Percentiles rank a stretch among this genome's conserved stretches.
phyloP scores from a whole-genome alignment of 2,888 invertebrate species.

The Coremacera marginata region DNA sequence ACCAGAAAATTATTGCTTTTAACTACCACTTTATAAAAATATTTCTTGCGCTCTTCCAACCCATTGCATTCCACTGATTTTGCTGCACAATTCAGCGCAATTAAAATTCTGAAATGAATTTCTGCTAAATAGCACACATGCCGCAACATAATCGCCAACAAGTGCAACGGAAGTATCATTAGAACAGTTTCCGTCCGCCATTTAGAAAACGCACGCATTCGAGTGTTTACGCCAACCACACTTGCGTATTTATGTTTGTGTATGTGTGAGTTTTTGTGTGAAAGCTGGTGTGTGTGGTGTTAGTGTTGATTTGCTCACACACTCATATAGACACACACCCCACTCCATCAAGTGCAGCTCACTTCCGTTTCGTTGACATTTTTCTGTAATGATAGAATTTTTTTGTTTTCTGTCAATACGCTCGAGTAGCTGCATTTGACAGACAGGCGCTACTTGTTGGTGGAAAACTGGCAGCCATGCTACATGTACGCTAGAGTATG shows the following conservation, averaged over 20 bases:
- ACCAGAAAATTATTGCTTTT: too few relatives aligned
- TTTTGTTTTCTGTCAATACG: not conserved
- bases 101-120: slow-evolving; percentile 42
- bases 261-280: not conserved
- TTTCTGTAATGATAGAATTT: not conserved
- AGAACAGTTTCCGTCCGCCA: slow-evolving; percentile 26
- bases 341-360: not conserved
- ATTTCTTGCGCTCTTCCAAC: not conserved
- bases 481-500: too few relatives aligned
- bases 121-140: not conserved
- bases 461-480: not conserved
- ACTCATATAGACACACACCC: not conserved
- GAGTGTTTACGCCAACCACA: not conserved
- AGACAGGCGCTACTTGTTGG: not conserved
- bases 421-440: slow-evolving; percentile 6
- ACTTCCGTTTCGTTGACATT: not conserved
- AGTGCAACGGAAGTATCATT: slow-evolving; percentile 26
- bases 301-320: not conserved
- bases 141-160: not conserved
- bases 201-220: not conserved
- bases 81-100: slow-evolving; percentile 39
- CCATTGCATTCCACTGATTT: slow-evolving; percentile 17
- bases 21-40: not conserved
- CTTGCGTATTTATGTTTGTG: not conserved
- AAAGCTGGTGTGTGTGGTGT: not conserved